Conservation (phyloP, 2,888 invertebrate genomes). For the Nectonema munidae region DNA sequence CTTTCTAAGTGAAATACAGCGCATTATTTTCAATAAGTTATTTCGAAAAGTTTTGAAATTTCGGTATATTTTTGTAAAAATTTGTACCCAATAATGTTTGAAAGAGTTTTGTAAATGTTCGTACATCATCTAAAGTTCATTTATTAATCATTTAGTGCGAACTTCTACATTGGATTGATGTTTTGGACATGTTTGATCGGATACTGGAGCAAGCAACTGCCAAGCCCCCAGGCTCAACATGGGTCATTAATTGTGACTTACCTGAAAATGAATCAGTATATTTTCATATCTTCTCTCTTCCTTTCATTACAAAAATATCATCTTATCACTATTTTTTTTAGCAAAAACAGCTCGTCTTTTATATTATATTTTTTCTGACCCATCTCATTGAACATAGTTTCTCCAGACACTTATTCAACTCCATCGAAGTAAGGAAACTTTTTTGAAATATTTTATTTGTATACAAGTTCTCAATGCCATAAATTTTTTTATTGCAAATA, state of each 20-base stretch:
- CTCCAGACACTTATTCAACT: conserved; percentile 49
- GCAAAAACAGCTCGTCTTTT: conserved; percentile 37
- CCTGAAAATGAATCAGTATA: conserved; percentile 28
- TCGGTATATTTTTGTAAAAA: too few species aligned
- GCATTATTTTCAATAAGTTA: too few species aligned
- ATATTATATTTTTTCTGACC: conserved; percentile 45
- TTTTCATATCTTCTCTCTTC: conserved; percentile 16
- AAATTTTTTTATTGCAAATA: too few species aligned
- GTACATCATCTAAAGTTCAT: too few species aligned
- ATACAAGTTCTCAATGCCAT: too few species aligned
- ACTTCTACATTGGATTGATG: conserved; percentile 49
- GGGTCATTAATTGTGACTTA: conserved; percentile 40
- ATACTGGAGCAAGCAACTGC: conserved; percentile 41
- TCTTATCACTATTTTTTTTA: conserved; percentile 21
- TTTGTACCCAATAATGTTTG: too few species aligned
- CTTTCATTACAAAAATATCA: conserved; percentile 6
- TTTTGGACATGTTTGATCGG: conserved; percentile 34
- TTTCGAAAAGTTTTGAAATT: too few species aligned
- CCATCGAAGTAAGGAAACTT: conserved; percentile 31
- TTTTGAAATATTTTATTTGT: too few species aligned
- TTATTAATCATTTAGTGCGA: conserved; percentile 38
- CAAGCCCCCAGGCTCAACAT: conserved; percentile 31
- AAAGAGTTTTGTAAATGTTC: too few species aligned
- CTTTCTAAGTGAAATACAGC: too few species aligned
- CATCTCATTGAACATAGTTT: conserved; percentile 53